phyloP scores from a whole-genome alignment of 1,140 invertebrate genomes.

The Drosophila nebulosa region DNA sequence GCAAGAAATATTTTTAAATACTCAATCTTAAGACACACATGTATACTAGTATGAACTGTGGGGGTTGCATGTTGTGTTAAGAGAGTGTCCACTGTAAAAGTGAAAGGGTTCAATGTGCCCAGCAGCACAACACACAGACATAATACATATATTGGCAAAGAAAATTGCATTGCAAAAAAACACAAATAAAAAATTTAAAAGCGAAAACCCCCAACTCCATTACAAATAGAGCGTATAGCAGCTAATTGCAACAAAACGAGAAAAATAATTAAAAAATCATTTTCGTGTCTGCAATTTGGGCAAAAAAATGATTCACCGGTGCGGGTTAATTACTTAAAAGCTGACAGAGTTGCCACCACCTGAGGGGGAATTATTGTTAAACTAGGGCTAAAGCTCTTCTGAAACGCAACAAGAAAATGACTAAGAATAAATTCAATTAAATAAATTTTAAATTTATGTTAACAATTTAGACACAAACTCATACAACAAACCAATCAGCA shows the following conservation, averaged over 20 bases:
- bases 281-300: conserved; percentile 29
- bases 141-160: conserved; percentile 21
- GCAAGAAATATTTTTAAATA: too few relatives aligned
- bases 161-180: conserved; percentile 20
- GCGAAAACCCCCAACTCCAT: conserved; percentile 15
- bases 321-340: conserved; percentile 39
- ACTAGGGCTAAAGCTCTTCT: not conserved
- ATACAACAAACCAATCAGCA: conserved; percentile 6
- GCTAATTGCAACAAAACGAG: conserved; percentile 36
- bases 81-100: conserved; percentile 18
- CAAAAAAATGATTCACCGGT: conserved; percentile 56
- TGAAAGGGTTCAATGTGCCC: conserved; percentile 66
- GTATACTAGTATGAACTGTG: too few relatives aligned
- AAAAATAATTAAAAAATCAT: conserved; percentile 15
- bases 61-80: too few relatives aligned
- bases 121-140: conserved; percentile 14
- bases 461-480: not conserved
- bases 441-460: not conserved
- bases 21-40: too few relatives aligned
- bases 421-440: not conserved
- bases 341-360: conserved; percentile 33
- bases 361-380: not conserved
- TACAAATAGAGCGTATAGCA: conserved; percentile 47
- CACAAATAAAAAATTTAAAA: conserved; percentile 3
- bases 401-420: not conserved